Evolutionary conservation across 2,888 invertebrate species (phyloP), one percentile per base, ranked within the genome.

Genomic region (Nomada fucata): DNA sequence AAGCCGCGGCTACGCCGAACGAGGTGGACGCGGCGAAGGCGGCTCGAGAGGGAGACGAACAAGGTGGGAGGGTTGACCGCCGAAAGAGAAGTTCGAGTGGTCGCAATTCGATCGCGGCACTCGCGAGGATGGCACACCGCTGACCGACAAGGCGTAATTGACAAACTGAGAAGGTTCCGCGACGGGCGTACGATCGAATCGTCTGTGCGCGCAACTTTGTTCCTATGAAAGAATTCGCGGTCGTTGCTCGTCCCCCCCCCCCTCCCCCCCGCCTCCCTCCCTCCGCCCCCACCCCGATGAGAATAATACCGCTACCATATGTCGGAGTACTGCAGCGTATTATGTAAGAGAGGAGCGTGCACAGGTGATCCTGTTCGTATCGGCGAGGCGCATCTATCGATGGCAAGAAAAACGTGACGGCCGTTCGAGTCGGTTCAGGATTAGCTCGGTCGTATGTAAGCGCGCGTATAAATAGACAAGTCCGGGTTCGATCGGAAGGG

Each of bases 1-100:
- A 55, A 82, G 60, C n/a, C n/a, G n/a, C n/a, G n/a, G n/a, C n/a
- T n/a, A n/a, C n/a, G n/a, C n/a, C n/a, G n/a, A n/a, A n/a, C n/a
- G n/a, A n/a, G n/a, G n/a, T n/a, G n/a, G n/a, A n/a, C n/a, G 71
- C 64, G 60, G 68, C 47, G 73, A 79, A 61, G 72, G 72, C 67
- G 69, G 70, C 72, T 67, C 75, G 36, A 53, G 75, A 20, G 60
- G 63, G 71, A 63, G 65, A 53, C 47, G 59, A 50, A 76, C 60
- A 26, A 75, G 15, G 84, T 76, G 78, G 79, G 79, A 88, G 76
- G 79, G 79, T 73, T 79, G 72, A 80, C 73, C 85, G 77, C 88
- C 87, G 85, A 88, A 88, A 88, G 79, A 85, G 83, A 86, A 85
- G 82, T 61, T 77, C 67, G 67, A 78, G 81, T 77, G 82, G 81